Evolutionary conservation across 37 sponge, comb jelly and placozoan species (phyloP).

Genomic region (Halisarca cf. caerulea): DNA sequence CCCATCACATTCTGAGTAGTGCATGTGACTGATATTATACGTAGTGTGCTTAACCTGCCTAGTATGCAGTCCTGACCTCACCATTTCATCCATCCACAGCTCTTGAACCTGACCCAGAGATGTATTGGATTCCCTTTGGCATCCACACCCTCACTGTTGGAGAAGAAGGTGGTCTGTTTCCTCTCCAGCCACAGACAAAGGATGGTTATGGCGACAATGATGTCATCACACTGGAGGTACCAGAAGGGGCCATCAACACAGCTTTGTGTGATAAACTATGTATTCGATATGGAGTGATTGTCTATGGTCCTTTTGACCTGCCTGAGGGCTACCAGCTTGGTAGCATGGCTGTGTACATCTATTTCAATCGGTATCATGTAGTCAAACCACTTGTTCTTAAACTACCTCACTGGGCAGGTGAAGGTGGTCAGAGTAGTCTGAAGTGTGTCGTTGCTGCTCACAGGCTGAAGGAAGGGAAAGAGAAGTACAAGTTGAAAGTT

Average conservation of each 20-base stretch:
- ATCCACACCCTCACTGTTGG: background rate
- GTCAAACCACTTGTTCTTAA: background rate
- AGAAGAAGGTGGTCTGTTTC: background rate
- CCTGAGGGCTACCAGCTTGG: background rate
- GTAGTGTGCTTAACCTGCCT: no score
- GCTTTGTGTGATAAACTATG: background rate
- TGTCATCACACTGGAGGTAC: background rate
- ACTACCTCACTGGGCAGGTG: background rate
- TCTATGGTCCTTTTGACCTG: background rate
- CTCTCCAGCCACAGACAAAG: background rate
- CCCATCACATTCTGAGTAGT: no score
- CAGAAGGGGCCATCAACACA: background rate
- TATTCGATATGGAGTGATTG: background rate
- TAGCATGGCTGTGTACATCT: background rate
- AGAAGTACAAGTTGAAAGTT: background rate
- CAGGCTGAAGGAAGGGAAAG: background rate
- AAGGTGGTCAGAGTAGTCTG: background rate
- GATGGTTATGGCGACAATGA: background rate
- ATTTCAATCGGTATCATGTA: background rate
- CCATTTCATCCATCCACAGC: no score
- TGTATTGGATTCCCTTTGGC: conserved; percentile 4
- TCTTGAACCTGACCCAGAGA: background rate
- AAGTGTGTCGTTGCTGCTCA: background rate
- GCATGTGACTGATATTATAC: no score
- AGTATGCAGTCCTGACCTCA: no score